Base-by-base conservation (phyloP, 2,888 invertebrate species). In the Heteromyza rotundicornis region DNA sequence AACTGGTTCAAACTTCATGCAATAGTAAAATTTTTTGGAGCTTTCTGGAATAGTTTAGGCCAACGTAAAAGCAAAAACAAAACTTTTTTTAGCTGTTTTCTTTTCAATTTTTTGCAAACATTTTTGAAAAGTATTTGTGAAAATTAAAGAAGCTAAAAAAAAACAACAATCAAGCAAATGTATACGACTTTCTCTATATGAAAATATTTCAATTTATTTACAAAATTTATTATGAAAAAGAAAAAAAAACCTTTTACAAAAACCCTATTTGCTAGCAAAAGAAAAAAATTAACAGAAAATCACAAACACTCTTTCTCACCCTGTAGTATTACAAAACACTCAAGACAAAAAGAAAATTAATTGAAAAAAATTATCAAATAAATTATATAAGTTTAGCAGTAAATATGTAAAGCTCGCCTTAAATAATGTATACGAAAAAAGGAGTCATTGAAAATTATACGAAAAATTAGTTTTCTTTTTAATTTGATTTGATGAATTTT, bases 361-460 rank as follows among this genome's bases (percentile, higher is more conserved):
- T 66, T 40, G 27, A 10, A n/a, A n/a, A 40, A 40, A 40, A 40
- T 40, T n/a, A 40, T 40, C 14, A 40, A 40, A 3, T 40, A 40
- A 14, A n/a, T 40, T 40, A n/a, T 27, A 3, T 59, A 59, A 55
- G 50, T 55, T 47, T 49, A 59, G 74, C 78, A 76, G 69, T 73
- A n/a, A n/a, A n/a, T n/a, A 68, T 77, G 74, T 74, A 77, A 77
- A 74, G 74, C 78, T 76, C 74, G 74, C 74, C 74, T 74, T 74
- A 74, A 73, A 77, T n/a, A 60, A 67, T 47, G 58, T 40, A 32
- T 40, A 60, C 59, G 35, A 54, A 55, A 63, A 65, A 64, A 64
- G 44, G n/a, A n/a, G n/a, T n/a, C 19, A 68, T 62, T 49, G 35
- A 54, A 19, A 54, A 36, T 36, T 54, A 40, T 40, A 40, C 40